Conservation (phyloP, 1,140 invertebrate species). For the Temnothorax curvispinosus region DNA sequence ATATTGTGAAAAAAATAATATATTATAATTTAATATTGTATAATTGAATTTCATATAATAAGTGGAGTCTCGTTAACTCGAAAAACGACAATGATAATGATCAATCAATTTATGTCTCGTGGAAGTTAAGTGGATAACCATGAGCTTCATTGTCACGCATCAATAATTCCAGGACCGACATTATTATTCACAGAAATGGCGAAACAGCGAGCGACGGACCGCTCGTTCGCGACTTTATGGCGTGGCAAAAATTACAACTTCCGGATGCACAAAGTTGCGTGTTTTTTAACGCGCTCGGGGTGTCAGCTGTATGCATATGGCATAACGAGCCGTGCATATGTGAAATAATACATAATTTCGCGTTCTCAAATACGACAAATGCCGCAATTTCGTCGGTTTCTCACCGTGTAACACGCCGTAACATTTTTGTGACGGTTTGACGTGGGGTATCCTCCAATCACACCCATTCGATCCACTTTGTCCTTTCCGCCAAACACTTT, state of each 20-base stretch:
- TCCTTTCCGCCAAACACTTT: slow-evolving; percentile 30
- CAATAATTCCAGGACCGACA: slow-evolving; percentile 20
- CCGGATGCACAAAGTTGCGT: slow-evolving; percentile 53
- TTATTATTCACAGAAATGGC: slow-evolving; percentile 31
- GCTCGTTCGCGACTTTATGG: slow-evolving; percentile 31
- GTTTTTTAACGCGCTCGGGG: slow-evolving; percentile 52
- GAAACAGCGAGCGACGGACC: neutral
- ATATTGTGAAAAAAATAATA: neutral
- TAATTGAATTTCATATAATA: neutral
- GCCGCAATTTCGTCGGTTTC: slow-evolving; percentile 29
- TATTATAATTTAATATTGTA: neutral
- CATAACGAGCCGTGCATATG: neutral
- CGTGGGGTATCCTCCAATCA: slow-evolving; percentile 37
- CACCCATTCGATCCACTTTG: slow-evolving; percentile 35
- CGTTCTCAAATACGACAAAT: slow-evolving; percentile 29
- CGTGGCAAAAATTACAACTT: slow-evolving; percentile 45
- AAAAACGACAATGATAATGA: neutral
- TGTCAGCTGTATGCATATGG: slow-evolving; percentile 38
- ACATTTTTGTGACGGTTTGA: slow-evolving; percentile 48
- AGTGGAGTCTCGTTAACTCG: neutral
- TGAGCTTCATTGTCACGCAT: slow-evolving; percentile 2
- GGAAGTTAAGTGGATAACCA: slow-evolving; percentile 8
- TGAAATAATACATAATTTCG: slow-evolving; percentile 59
- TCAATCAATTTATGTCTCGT: neutral
- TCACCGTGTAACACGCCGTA: neutral